A percentile compares a stretch with the other conserved stretches of the same genome.
Conservation (phyloP, 2,113 vertebrate genomes). For the Zootoca vivipara region DNA sequence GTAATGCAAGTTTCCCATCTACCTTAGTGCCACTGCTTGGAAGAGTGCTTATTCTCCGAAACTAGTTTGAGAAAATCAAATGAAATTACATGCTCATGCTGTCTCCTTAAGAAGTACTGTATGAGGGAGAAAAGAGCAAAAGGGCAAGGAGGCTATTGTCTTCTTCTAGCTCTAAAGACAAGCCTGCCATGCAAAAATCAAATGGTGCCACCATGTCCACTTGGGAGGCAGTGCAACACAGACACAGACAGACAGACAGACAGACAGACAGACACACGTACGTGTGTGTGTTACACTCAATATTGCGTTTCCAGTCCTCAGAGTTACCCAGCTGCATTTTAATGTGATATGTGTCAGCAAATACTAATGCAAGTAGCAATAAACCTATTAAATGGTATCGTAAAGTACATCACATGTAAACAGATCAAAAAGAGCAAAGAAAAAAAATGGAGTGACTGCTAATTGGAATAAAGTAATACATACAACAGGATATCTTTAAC, state of each 20-base stretch:
- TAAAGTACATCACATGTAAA: neutral
- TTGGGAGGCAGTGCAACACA: neutral
- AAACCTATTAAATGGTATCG: neutral
- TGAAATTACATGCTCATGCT: neutral
- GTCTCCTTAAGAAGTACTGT: neutral
- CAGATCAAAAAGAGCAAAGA: constrained; percentile 2
- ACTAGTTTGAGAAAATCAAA: neutral
- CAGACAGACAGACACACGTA: neutral
- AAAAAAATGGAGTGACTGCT: neutral
- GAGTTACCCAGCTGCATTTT: neutral
- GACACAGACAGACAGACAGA: too few relatives aligned
- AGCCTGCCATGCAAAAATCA: neutral
- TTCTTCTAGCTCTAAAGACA: neutral
- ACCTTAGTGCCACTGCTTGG: neutral
- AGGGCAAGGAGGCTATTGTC: neutral
- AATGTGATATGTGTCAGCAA: neutral
- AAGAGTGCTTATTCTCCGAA: neutral
- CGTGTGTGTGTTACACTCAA: neutral
- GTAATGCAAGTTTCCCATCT: neutral
- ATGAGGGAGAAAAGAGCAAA: neutral
- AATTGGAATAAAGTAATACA: neutral
- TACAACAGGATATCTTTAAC: constrained; percentile 45
- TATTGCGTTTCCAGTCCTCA: neutral
- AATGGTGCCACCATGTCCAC: neutral
- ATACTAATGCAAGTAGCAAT: neutral